phyloP scores from a whole-genome alignment of 2,113 vertebrate genomes.

The Chaenogobius annularis region DNA sequence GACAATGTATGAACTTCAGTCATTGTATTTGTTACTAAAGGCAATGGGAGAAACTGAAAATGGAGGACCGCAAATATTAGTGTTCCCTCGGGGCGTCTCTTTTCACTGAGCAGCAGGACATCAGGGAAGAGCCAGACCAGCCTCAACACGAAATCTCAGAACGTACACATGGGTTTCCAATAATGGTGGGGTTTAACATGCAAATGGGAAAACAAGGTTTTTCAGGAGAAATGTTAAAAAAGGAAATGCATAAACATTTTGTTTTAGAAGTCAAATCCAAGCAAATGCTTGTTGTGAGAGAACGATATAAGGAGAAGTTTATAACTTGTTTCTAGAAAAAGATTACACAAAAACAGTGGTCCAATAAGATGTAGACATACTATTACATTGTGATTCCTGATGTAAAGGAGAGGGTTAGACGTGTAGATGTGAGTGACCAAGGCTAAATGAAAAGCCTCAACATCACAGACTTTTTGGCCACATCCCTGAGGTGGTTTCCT shows the following conservation, averaged over 20 bases:
- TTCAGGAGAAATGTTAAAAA: not conserved
- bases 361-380: not conserved
- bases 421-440: not conserved
- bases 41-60: not conserved
- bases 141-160: constrained; percentile 57
- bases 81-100: constrained; percentile 16
- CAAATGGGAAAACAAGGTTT: not conserved
- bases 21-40: not conserved
- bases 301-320: too few species aligned
- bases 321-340: too few species aligned
- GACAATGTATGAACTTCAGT: not conserved
- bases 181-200: constrained; percentile 1
- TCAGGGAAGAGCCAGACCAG: constrained; percentile 35
- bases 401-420: not conserved
- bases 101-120: constrained; percentile 31
- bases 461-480: constrained; percentile 14
- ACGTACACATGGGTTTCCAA: constrained; percentile 41
- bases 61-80: not conserved
- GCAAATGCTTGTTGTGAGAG: too few species aligned
- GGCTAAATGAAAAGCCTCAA: constrained; percentile 10
- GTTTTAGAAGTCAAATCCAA: too few species aligned
- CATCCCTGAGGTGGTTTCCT: constrained; percentile 16
- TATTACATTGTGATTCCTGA: not conserved
- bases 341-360: too few species aligned
- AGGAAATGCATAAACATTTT: not conserved